Evolutionary conservation across 2,797 vertebrate genomes (phyloP).

Genomic region (Parauchenoglanis punctatus): DNA sequence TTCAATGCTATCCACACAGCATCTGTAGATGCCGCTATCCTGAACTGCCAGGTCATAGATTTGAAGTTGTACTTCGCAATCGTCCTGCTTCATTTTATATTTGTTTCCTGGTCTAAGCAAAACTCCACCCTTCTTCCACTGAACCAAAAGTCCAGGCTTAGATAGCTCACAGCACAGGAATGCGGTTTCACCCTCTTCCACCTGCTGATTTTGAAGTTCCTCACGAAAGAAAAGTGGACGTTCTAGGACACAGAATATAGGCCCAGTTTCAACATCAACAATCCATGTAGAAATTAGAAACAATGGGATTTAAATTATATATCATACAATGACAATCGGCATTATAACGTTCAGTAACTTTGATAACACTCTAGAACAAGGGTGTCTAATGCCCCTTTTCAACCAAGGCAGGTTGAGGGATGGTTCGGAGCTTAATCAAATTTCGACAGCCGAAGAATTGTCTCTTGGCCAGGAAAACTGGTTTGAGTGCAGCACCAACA

Average conservation of each 20-base stretch:
- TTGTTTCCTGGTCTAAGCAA: constrained; percentile 75
- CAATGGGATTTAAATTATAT: not conserved
- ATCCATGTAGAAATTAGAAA: not conserved
- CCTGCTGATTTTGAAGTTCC: constrained; percentile 74
- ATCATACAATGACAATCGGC: too few species aligned
- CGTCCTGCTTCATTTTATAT: constrained; percentile 77
- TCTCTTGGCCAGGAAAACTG: too few species aligned
- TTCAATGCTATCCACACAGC: constrained; percentile 69
- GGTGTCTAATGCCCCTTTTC: too few species aligned
- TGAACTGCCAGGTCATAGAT: constrained; percentile 79
- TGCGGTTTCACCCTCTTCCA: constrained; percentile 76
- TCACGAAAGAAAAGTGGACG: constrained; percentile 52
- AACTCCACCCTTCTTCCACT: constrained; percentile 84
- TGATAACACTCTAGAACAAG: not conserved
- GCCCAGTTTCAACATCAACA: not conserved
- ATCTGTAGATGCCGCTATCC: constrained; percentile 85
- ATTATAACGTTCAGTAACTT: not conserved
- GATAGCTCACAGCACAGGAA: constrained; percentile 83
- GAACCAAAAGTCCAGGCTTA: constrained; percentile 67
- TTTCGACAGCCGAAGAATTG: too few species aligned
- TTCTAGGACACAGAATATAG: constrained; percentile 53
- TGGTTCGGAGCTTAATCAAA: too few species aligned
- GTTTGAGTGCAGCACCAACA: too few species aligned
- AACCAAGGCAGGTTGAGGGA: too few species aligned
- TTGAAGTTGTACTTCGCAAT: constrained; percentile 76